A percentile compares a stretch with the other conserved stretches of the same genome.
phyloP scores from a whole-genome alignment of 2,113 vertebrate species.

The Myanophis thanlyinensis region DNA sequence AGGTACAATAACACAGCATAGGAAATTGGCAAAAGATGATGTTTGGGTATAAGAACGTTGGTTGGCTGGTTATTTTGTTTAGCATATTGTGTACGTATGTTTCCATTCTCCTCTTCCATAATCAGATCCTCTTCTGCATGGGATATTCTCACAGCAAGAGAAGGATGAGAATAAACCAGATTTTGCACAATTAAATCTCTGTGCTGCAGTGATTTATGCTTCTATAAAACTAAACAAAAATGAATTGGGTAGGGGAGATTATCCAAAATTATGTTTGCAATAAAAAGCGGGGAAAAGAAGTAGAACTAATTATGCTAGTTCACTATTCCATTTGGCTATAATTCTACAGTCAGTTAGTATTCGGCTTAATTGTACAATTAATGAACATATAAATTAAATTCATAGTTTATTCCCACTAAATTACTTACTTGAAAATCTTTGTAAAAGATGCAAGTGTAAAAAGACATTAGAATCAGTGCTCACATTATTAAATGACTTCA shows the following conservation, averaged over 20 bases:
- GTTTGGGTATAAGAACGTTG: not conserved
- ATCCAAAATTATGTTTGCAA: slow-evolving; percentile 44
- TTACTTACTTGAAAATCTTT: slow-evolving; percentile 60
- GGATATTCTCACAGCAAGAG: slow-evolving; percentile 8
- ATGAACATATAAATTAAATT: slow-evolving; percentile 65
- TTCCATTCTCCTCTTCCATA: fast-evolving
- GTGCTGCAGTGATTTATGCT: slow-evolving; percentile 37
- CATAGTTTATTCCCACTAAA: slow-evolving; percentile 58
- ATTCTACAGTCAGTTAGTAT: slow-evolving; percentile 55
- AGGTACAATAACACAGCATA: not conserved
- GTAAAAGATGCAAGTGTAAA: slow-evolving; percentile 26
- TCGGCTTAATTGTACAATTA: slow-evolving; percentile 67
- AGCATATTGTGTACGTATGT: not conserved
- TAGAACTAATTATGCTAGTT: slow-evolving; percentile 52
- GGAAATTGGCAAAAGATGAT: not conserved
- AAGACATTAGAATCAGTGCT: slow-evolving; percentile 28
- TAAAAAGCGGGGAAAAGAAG: slow-evolving; percentile 15
- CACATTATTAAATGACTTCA: slow-evolving; percentile 43
- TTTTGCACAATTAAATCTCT: slow-evolving; percentile 16
- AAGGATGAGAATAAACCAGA: not conserved
- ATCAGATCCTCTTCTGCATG: slow-evolving; percentile 17
- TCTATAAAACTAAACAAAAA: slow-evolving; percentile 51
- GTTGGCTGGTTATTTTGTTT: not conserved
- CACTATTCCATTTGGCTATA: slow-evolving; percentile 54
- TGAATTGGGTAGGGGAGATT: slow-evolving; percentile 44